These are phyloP conservation scores for Sinopyrophorus schimmeli DNA, from an alignment of 2,888 invertebrate genomes.

Conservation along the genomic window DNA sequence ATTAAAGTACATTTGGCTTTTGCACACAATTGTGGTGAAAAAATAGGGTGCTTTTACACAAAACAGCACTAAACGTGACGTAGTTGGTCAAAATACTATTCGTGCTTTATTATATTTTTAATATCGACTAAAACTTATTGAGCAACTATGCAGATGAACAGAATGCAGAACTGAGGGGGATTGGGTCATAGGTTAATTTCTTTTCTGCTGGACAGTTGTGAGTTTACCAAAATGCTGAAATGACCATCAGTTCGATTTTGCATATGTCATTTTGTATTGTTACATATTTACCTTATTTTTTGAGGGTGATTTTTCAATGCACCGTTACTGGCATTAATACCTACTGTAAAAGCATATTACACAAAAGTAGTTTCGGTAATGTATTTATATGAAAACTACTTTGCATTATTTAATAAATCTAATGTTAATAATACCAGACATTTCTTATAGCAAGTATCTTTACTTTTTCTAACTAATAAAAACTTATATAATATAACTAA, in stretches of 20 bases:
- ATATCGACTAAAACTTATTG: too few relatives aligned
- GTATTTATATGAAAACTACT: too few relatives aligned
- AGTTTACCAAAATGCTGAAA: conserved; percentile 46
- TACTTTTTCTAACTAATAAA: too few relatives aligned
- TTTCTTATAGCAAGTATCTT: too few relatives aligned
- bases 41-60: conserved; percentile 49
- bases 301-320: conserved; percentile 36
- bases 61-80: conserved; percentile 41
- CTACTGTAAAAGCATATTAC: too few relatives aligned
- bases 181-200: conserved; percentile 49
- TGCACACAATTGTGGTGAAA: conserved; percentile 50
- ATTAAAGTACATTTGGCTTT: conserved; percentile 47
- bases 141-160: too few relatives aligned
- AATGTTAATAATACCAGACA: too few relatives aligned
- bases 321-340: background rate
- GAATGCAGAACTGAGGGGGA: conserved; percentile 39
- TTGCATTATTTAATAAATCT: too few relatives aligned
- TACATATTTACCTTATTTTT: conserved; percentile 42
- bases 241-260: conserved; percentile 46
- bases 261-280: conserved; percentile 40
- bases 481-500: too few relatives aligned
- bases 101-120: background rate
- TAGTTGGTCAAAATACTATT: conserved; percentile 23
- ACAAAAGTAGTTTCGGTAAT: too few relatives aligned
- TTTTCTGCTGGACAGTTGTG: conserved; percentile 47